These are phyloP conservation scores for Orchesella flavescens DNA, from an alignment of 2,888 invertebrate species.

Conservation along the genomic window DNA sequence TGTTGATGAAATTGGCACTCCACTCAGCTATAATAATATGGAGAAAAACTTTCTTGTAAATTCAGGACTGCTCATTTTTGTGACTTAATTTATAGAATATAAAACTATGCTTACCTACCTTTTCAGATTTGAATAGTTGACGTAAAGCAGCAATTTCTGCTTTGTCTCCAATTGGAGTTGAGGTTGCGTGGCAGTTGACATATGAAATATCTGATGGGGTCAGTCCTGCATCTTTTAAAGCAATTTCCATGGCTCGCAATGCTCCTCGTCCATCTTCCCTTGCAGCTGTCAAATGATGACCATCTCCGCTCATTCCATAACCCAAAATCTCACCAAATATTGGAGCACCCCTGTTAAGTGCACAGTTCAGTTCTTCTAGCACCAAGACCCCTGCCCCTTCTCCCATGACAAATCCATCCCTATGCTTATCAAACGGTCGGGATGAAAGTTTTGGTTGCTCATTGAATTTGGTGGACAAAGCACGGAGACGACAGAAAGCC, in stretches of 20 bases:
- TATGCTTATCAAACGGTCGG: conserved; percentile 91
- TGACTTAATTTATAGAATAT: too few species aligned
- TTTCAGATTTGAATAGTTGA: conserved; percentile 78
- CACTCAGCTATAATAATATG: conserved; percentile 72
- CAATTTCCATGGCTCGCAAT: conserved; percentile 87
- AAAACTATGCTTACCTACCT: conserved; percentile 78
- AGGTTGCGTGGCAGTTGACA: conserved; percentile 98
- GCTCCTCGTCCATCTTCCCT: conserved; percentile 92
- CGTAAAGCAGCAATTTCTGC: conserved; percentile 88
- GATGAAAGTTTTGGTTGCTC: conserved; percentile 86
- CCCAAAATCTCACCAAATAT: conserved; percentile 95
- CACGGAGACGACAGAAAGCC: conserved; percentile 91
- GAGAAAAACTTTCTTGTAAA: too few species aligned
- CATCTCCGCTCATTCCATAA: conserved; percentile 95
- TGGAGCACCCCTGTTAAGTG: conserved; percentile 81
- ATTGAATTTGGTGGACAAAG: conserved; percentile 90
- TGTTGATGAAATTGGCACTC: conserved; percentile 87
- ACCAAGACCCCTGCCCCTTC: conserved; percentile 94
- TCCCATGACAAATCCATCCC: conserved; percentile 99
- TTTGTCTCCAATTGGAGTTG: conserved; percentile 94
- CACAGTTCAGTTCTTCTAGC: conserved; percentile 91
- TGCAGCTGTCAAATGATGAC: conserved; percentile 93
- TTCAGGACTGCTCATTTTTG: too few species aligned
- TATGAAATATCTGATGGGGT: conserved; percentile 81
- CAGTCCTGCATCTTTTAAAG: conserved; percentile 83